Conservation (phyloP, 92 coral and sea anemone genomes). For the Zoanthus sansibaricus region DNA sequence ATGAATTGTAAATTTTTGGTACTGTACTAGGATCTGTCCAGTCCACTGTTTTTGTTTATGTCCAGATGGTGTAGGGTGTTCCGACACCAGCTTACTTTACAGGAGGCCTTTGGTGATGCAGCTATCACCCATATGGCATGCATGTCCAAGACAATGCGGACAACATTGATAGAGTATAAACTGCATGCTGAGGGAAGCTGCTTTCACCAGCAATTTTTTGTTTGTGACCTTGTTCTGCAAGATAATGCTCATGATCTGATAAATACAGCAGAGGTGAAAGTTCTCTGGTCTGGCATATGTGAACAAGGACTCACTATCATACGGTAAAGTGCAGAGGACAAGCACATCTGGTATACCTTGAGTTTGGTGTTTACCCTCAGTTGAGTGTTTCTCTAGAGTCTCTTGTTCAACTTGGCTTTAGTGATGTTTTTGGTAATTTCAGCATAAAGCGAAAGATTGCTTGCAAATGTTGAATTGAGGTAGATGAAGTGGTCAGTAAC, state of each 20-base stretch:
- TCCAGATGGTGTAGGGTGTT: background rate
- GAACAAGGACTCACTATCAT: slow-evolving; percentile 13
- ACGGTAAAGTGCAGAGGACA: slow-evolving; percentile 21
- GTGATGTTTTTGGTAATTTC: background rate
- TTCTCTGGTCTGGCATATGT: slow-evolving; percentile 8
- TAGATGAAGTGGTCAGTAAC: too few species aligned
- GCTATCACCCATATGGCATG: background rate
- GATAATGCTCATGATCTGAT: background rate
- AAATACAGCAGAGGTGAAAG: slow-evolving; percentile 22
- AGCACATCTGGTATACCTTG: background rate
- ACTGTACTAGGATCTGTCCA: background rate
- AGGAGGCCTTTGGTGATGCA: background rate
- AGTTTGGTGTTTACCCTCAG: slow-evolving; percentile 19
- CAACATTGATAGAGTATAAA: slow-evolving; percentile 23
- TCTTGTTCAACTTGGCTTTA: slow-evolving; percentile 1
- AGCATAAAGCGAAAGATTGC: too few species aligned
- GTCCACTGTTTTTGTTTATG: slow-evolving; percentile 1
- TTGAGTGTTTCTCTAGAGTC: background rate
- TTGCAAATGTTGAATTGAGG: too few species aligned
- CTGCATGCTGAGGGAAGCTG: slow-evolving; percentile 9
- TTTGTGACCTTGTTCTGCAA: slow-evolving; percentile 19
- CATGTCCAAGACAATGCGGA: slow-evolving; percentile 31
- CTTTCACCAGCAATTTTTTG: background rate
- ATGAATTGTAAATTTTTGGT: too few species aligned
- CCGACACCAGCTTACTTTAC: background rate